phyloP scores from a whole-genome alignment of 2,888 invertebrate genomes.

The Brachyopa scutellaris region DNA sequence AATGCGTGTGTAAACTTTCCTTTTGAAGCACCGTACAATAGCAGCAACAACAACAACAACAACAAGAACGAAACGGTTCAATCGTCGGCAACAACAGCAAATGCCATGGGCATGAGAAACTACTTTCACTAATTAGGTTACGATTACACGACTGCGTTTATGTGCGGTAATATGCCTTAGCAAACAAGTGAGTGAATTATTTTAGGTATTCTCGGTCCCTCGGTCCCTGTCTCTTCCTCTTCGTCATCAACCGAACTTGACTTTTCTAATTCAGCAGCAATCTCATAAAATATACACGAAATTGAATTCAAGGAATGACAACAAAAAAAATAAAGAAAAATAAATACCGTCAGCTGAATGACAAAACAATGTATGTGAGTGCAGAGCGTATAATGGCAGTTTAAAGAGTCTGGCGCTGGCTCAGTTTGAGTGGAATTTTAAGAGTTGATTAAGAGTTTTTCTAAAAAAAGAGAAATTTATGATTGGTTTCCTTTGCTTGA shows the following conservation, averaged over 20 bases:
- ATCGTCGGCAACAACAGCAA: constrained; percentile 6
- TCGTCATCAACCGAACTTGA: not conserved
- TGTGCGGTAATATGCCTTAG: constrained; percentile 40
- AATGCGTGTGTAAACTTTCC: constrained; percentile 34
- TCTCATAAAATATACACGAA: constrained; percentile 16
- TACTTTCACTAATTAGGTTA: constrained; percentile 62
- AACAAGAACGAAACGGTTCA: constrained; percentile 13
- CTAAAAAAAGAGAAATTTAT: not conserved
- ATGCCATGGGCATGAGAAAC: constrained; percentile 45
- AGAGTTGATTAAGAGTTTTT: constrained; percentile 1
- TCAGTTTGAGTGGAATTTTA: not conserved
- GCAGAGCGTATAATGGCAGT: not conserved
- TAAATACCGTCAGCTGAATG: not conserved
- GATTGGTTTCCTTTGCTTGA: no score
- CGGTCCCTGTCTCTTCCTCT: not conserved
- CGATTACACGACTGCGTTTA: constrained; percentile 40
- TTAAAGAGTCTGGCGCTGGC: constrained; percentile 5
- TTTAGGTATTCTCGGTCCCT: not conserved
- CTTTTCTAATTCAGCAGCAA: constrained; percentile 1
- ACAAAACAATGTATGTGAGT: not conserved
- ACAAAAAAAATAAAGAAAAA: not conserved
- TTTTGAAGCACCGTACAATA: constrained; percentile 4
- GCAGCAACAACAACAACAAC: not conserved
- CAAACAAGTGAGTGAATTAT: constrained; percentile 27
- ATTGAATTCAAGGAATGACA: constrained; percentile 12